Percentiles rank a stretch among this genome's conserved stretches.
Conservation (phyloP, 2,888 invertebrate species). For the Ormyrus thymus region DNA sequence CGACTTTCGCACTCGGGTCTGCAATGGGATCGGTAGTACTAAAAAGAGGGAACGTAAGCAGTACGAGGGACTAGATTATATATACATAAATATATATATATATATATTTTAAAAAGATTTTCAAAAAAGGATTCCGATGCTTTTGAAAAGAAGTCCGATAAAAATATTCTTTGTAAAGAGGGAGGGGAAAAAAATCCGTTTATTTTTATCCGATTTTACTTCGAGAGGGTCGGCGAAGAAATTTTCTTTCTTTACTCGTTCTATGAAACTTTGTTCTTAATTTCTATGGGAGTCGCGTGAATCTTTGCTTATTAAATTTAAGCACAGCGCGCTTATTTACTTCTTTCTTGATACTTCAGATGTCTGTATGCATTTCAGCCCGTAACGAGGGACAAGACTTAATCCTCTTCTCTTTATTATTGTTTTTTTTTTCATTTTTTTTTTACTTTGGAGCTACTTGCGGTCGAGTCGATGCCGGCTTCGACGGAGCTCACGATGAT, state of each 20-base stretch:
- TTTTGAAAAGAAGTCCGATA: conserved; percentile 43
- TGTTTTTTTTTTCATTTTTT: conserved; percentile 36
- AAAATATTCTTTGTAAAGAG: conserved; percentile 39
- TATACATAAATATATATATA: conserved; percentile 16
- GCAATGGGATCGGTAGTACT: conserved; percentile 38
- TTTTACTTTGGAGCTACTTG: conserved; percentile 47
- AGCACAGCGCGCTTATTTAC: conserved; percentile 36
- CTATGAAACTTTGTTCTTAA: conserved; percentile 49
- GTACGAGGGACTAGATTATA: conserved; percentile 33
- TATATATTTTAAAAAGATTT: conserved; percentile 39
- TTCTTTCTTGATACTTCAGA: conserved; percentile 48
- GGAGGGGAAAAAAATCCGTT: conserved; percentile 6
- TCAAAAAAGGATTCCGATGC: conserved; percentile 41
- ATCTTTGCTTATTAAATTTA: conserved; percentile 44
- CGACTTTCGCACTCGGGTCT: conserved; percentile 43
- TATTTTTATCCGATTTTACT: conserved; percentile 47
- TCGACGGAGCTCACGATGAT: conserved; percentile 64
- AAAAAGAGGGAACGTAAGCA: conserved; percentile 28
- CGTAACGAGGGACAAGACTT: conserved; percentile 53
- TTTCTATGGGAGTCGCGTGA: conserved; percentile 45
- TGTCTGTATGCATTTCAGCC: conserved; percentile 49
- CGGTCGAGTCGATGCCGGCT: conserved; percentile 59
- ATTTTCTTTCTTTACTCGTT: conserved; percentile 45
- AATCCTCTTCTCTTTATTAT: conserved; percentile 43
- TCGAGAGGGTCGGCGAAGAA: conserved; percentile 30